Percentiles rank a stretch among this genome's conserved stretches.
These are phyloP conservation scores for Crossocerus cetratus DNA, from an alignment of 2,888 invertebrate species.

Conservation along the genomic window DNA sequence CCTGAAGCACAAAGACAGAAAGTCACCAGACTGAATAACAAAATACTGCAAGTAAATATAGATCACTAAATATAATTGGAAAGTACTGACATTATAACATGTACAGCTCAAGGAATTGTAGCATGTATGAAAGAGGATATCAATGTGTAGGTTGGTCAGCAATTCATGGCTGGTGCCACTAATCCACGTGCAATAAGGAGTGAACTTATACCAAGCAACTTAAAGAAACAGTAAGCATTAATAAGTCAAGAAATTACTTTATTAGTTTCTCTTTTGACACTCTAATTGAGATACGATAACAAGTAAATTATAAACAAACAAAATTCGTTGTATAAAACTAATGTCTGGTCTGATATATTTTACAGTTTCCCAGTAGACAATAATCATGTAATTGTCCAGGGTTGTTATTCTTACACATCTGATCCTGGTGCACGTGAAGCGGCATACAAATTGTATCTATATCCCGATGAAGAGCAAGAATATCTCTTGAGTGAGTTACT, in stretches of 20 bases:
- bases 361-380: slow-evolving; percentile 82
- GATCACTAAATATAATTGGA: not conserved
- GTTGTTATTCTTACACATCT: slow-evolving; percentile 90
- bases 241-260: not conserved
- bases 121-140: slow-evolving; percentile 17
- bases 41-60: slow-evolving; percentile 82
- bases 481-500: slow-evolving; percentile 85
- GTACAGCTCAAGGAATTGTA: not conserved
- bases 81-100: not conserved
- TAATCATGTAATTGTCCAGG: slow-evolving; percentile 86
- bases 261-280: not conserved
- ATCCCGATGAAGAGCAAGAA: slow-evolving; percentile 88
- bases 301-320: no score
- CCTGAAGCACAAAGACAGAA: slow-evolving; percentile 83
- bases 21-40: slow-evolving; percentile 92
- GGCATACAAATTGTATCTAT: slow-evolving; percentile 90
- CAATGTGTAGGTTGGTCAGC: slow-evolving; percentile 83
- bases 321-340: slow-evolving; percentile 2
- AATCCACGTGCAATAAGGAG: slow-evolving; percentile 84
- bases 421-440: slow-evolving; percentile 90
- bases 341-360: slow-evolving; percentile 39
- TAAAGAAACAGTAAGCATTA: slow-evolving; percentile 84
- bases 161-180: slow-evolving; percentile 88
- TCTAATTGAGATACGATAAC: no score
- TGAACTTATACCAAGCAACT: slow-evolving; percentile 83